Evolutionary conservation across 2,888 invertebrate genomes (phyloP).

Genomic region (Cataglyphis altisquamis): DNA sequence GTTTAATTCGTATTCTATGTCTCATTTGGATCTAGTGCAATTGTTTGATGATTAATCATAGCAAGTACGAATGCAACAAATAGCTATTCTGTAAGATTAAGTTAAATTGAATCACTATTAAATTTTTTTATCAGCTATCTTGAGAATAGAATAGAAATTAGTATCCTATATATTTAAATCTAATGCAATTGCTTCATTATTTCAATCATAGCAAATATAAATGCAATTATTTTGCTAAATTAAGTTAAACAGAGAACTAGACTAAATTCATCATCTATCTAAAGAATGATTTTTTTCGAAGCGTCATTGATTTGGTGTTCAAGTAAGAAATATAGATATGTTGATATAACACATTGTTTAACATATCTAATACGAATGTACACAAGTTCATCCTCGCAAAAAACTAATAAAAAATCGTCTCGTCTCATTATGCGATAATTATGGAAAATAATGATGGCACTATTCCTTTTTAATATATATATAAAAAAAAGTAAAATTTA

Average conservation of each 20-base stretch:
- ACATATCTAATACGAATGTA: constrained; percentile 3
- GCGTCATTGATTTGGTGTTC: constrained; percentile 39
- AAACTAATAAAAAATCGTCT: background rate
- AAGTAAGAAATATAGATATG: background rate
- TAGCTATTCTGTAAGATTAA: constrained; percentile 6
- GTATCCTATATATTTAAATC: background rate
- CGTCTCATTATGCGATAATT: background rate
- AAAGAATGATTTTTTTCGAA: constrained; percentile 12
- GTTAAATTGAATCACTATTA: background rate
- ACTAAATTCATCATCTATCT: constrained; percentile 23
- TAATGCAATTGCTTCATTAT: background rate
- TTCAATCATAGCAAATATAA: constrained; percentile 32
- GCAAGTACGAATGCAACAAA: constrained; percentile 1
- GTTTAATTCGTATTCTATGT: background rate
- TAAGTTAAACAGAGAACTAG: constrained; percentile 10
- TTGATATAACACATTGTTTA: background rate
- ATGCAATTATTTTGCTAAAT: constrained; percentile 10
- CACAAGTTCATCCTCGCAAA: constrained; percentile 7
- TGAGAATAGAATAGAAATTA: constrained; percentile 1
- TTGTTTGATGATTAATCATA: constrained; percentile 1
- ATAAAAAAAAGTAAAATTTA: background rate
- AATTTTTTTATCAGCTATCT: background rate
- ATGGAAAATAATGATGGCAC: constrained; percentile 34
- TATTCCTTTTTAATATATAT: background rate
- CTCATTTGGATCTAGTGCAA: constrained; percentile 20